Percentiles rank a stretch among this genome's conserved stretches.
These are phyloP conservation scores for Agrochola circellaris DNA, from an alignment of 2,888 invertebrate species.

Conservation along the genomic window DNA sequence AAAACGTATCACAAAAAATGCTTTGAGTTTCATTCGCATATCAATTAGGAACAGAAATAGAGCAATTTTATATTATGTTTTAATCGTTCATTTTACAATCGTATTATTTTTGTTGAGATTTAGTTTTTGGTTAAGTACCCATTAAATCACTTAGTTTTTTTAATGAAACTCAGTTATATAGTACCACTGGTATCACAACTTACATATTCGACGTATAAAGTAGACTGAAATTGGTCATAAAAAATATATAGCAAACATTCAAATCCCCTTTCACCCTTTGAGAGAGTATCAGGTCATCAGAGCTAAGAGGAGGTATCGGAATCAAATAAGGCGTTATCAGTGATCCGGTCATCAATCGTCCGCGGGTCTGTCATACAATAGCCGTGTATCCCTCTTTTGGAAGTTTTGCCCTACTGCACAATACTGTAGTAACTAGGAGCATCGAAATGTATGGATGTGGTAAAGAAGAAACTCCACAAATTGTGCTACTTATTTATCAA, in stretches of 20 bases:
- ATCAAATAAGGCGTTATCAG: slow-evolving; percentile 83
- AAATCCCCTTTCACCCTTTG: slow-evolving; percentile 68
- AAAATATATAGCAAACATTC: not conserved
- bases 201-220: not conserved
- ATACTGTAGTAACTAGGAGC: slow-evolving; percentile 45
- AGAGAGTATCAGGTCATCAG: slow-evolving; percentile 53
- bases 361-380: slow-evolving; percentile 74
- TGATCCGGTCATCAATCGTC: slow-evolving; percentile 85
- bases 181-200: not conserved
- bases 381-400: slow-evolving; percentile 74
- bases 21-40: slow-evolving; percentile 27
- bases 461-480: not conserved
- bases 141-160: not conserved
- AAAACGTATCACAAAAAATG: slow-evolving; percentile 52
- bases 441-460: slow-evolving; percentile 64
- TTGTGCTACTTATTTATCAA: not conserved
- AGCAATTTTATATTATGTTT: slow-evolving; percentile 34
- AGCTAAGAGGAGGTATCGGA: slow-evolving; percentile 65
- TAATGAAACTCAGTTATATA: not conserved
- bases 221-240: not conserved
- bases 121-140: not conserved
- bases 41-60: slow-evolving; percentile 50
- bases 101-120: slow-evolving; percentile 23
- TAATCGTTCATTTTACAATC: slow-evolving; percentile 14
- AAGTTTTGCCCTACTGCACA: slow-evolving; percentile 69